Percentiles rank a stretch among this genome's conserved stretches.
These are phyloP conservation scores for Phyllotreta striolata DNA, from an alignment of 2,888 invertebrate species.

Conservation along the genomic window DNA sequence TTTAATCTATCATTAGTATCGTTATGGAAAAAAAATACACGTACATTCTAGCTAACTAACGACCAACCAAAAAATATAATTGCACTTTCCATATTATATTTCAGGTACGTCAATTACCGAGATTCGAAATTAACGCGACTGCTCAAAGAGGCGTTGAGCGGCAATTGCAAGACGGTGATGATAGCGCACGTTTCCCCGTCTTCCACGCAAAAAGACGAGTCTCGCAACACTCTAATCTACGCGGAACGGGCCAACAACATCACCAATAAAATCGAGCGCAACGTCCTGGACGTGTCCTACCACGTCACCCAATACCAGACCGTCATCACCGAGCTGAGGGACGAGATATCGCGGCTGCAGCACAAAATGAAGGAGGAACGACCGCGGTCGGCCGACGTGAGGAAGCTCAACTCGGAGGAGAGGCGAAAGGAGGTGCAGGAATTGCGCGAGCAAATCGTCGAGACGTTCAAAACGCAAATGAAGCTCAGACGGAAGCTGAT, in stretches of 20 bases:
- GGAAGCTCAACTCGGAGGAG: slow-evolving; percentile 54
- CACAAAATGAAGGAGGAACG: slow-evolving; percentile 81
- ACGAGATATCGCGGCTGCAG: slow-evolving; percentile 80
- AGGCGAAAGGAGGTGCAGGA: slow-evolving; percentile 64
- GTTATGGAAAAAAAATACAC: no score
- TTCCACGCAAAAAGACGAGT: slow-evolving; percentile 81
- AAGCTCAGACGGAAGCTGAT: slow-evolving; percentile 83
- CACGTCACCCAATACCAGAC: slow-evolving; percentile 87
- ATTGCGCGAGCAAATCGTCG: slow-evolving; percentile 84
- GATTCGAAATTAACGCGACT: slow-evolving; percentile 94
- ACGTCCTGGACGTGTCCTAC: slow-evolving; percentile 64
- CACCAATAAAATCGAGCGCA: slow-evolving; percentile 79
- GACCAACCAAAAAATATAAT: no score
- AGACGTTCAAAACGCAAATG: slow-evolving; percentile 93
- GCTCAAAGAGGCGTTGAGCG: slow-evolving; percentile 82
- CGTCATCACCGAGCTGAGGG: slow-evolving; percentile 81
- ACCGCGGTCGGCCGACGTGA: slow-evolving; percentile 63
- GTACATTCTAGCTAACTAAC: no score
- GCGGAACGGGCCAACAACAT: slow-evolving; percentile 94
- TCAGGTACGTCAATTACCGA: slow-evolving; percentile 78
- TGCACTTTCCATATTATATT: slow-evolving; percentile 3
- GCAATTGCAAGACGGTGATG: slow-evolving; percentile 96
- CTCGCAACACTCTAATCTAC: slow-evolving; percentile 91
- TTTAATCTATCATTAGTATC: no score
- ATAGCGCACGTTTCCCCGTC: slow-evolving; percentile 94